Conservation (phyloP, 2,113 vertebrate species). For the Amphiprion ocellaris region DNA sequence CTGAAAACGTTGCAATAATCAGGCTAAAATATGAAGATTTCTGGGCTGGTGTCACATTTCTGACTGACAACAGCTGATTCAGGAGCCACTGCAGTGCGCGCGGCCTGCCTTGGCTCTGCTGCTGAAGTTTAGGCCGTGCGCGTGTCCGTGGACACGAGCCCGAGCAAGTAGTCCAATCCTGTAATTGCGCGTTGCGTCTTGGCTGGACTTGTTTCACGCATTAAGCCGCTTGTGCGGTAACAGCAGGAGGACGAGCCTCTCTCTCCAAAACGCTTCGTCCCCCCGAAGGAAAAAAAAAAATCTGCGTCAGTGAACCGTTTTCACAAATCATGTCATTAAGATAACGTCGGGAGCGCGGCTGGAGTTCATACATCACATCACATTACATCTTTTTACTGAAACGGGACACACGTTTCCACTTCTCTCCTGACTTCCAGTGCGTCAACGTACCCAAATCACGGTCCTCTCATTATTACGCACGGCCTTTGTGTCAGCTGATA, state of each 20-base stretch:
- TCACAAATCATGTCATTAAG: conserved; percentile 80
- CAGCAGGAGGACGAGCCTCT: no score
- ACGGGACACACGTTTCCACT: background rate
- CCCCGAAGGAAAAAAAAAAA: background rate
- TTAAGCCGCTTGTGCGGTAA: no score
- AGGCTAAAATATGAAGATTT: no score
- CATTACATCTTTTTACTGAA: background rate
- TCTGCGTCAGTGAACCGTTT: conserved; percentile 42
- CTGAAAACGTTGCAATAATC: background rate
- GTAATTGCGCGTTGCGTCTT: conserved; percentile 30
- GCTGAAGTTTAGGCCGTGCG: conserved; percentile 9
- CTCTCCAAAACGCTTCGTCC: conserved; percentile 30
- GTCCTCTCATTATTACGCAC: no score
- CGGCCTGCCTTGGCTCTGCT: conserved; percentile 6
- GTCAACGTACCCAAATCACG: no score
- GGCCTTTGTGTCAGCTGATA: no score
- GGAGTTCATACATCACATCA: conserved; percentile 61
- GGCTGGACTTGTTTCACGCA: conserved; percentile 28
- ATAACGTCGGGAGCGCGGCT: conserved; percentile 71
- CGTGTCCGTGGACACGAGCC: conserved; percentile 8
- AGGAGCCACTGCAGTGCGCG: conserved; percentile 26
- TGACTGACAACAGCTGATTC: conserved; percentile 33
- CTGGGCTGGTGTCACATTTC: no score
- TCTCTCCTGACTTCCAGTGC: background rate
- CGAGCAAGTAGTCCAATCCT: conserved; percentile 11